These are phyloP conservation scores for Harpagoxenus sublaevis DNA, from an alignment of 2,888 invertebrate genomes.

Conservation along the genomic window DNA sequence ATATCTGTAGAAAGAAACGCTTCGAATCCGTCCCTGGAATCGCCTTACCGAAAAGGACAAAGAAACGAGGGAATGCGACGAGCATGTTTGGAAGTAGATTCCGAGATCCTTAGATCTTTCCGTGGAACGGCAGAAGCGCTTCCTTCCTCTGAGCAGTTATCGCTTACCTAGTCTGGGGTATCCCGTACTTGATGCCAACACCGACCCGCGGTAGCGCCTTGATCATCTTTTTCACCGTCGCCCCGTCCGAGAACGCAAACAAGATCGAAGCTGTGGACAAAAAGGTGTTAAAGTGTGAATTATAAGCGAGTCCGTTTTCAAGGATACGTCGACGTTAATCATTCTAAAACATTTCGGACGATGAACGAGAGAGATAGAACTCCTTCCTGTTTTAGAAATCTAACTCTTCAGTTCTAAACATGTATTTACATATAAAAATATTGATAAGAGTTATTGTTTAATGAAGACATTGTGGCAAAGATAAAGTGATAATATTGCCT, in stretches of 20 bases:
- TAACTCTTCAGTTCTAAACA: background rate
- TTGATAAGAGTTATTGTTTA: background rate
- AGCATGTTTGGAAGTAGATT: constrained; percentile 75
- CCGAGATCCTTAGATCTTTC: constrained; percentile 56
- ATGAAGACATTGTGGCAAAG: constrained; percentile 9
- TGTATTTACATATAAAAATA: background rate
- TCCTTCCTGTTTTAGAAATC: constrained; percentile 7
- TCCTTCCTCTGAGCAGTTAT: constrained; percentile 19
- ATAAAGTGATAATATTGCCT: background rate
- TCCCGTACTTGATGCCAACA: constrained; percentile 99
- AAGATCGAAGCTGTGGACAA: constrained; percentile 96
- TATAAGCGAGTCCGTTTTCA: constrained; percentile 60
- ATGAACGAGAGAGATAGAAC: constrained; percentile 12
- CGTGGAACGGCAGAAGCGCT: constrained; percentile 38
- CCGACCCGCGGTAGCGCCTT: constrained; percentile 98
- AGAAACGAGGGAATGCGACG: constrained; percentile 82
- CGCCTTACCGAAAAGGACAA: constrained; percentile 74
- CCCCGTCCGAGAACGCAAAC: constrained; percentile 99
- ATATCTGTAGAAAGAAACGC: constrained; percentile 41
- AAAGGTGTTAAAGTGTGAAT: constrained; percentile 78
- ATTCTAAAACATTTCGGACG: constrained; percentile 29
- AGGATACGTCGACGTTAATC: constrained; percentile 62
- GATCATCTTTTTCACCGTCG: constrained; percentile 99
- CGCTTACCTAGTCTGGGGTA: constrained; percentile 97
- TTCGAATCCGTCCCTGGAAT: constrained; percentile 67